A percentile compares a stretch with the other conserved stretches of the same genome.
Evolutionary conservation across 2,797 vertebrate species (phyloP).

Genomic region (Halcyon smyrnensis): DNA sequence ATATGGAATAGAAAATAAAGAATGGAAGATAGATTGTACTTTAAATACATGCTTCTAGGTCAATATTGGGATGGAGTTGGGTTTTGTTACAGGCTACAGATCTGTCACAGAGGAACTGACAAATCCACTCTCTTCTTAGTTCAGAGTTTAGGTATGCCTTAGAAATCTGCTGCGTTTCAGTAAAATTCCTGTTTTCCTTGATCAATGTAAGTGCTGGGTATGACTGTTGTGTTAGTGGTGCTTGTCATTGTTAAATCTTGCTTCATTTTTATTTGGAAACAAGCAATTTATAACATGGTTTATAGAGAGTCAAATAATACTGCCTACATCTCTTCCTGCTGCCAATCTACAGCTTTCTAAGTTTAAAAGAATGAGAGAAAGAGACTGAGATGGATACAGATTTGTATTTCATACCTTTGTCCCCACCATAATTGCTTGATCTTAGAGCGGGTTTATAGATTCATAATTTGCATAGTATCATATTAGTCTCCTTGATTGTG

Average conservation of each 20-base stretch:
- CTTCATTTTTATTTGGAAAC: not conserved
- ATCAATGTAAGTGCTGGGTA: not conserved
- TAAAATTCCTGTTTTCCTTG: not conserved
- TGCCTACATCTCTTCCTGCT: not conserved
- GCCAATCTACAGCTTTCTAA: too few species aligned
- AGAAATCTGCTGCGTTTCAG: not conserved
- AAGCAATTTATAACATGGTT: not conserved
- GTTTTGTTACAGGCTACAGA: not conserved
- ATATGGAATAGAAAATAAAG: not conserved
- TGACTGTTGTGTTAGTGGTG: not conserved
- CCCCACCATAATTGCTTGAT: not conserved
- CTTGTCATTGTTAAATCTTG: not conserved
- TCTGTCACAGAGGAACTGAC: not conserved
- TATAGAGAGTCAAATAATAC: not conserved
- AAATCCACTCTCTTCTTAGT: not conserved
- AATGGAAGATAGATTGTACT: not conserved
- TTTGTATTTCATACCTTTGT: not conserved
- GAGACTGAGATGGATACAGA: fast-evolving
- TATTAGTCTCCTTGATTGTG: not conserved
- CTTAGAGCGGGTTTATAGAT: not conserved
- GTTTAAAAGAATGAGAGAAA: not conserved
- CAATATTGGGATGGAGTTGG: not conserved
- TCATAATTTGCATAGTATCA: not conserved
- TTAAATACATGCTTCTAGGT: not conserved
- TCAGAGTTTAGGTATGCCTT: not conserved